Conservation (phyloP, 2,888 invertebrate species). For the Lasioglossum leucozonium region DNA sequence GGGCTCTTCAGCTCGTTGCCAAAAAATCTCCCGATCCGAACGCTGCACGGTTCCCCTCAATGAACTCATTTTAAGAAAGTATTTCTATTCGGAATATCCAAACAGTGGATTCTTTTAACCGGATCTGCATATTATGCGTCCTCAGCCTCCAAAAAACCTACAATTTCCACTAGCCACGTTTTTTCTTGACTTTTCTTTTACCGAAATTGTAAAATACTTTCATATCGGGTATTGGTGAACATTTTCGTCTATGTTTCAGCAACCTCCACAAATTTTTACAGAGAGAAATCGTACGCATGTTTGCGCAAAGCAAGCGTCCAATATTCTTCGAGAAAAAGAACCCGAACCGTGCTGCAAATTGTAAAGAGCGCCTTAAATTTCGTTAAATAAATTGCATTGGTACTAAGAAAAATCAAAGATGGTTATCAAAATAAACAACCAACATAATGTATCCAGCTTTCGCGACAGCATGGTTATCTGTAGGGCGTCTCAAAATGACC, state of each 20-base stretch:
- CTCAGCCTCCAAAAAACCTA: neutral
- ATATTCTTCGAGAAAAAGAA: no score
- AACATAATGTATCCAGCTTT: neutral
- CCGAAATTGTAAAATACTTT: no score
- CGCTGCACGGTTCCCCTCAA: neutral
- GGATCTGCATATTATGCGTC: neutral
- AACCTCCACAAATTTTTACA: no score
- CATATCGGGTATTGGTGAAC: no score
- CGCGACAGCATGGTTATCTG: neutral
- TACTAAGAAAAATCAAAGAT: neutral
- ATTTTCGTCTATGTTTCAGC: no score
- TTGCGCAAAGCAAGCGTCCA: no score
- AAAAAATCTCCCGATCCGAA: slow-evolving; percentile 5
- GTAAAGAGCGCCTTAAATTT: no score
- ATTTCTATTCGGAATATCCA: neutral
- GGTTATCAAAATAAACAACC: neutral
- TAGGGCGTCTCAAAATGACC: no score
- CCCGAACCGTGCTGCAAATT: no score
- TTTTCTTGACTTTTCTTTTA: neutral
- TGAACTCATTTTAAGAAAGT: slow-evolving; percentile 13
- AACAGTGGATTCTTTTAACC: neutral
- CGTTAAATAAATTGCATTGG: no score
- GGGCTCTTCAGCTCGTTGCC: neutral
- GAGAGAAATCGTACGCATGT: no score
- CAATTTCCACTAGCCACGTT: neutral